Conservation (phyloP, 2,888 invertebrate species). For the Thymelicus lineola region DNA sequence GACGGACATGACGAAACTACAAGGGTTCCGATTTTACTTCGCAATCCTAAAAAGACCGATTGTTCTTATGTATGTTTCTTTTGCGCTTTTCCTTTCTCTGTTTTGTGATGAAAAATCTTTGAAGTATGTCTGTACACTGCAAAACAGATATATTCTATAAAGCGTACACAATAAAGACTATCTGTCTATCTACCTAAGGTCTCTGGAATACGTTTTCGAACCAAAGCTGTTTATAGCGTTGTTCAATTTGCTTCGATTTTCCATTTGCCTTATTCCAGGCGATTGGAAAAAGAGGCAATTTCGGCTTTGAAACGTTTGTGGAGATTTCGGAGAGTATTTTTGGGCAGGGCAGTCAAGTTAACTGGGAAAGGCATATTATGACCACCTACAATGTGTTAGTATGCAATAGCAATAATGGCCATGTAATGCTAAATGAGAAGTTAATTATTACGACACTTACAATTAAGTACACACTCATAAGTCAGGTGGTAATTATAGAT, state of each 20-base stretch:
- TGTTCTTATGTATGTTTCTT: background rate
- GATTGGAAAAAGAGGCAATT: slow-evolving; percentile 35
- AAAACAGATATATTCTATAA: background rate
- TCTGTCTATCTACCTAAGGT: slow-evolving; percentile 6
- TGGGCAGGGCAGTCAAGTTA: slow-evolving; percentile 17
- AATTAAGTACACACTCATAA: no score
- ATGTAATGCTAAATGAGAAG: no score
- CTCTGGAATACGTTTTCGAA: slow-evolving; percentile 4
- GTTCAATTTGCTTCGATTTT: slow-evolving; percentile 32
- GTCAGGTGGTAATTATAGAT: no score
- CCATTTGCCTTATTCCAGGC: slow-evolving; percentile 37
- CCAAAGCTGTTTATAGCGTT: slow-evolving; percentile 27
- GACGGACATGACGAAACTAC: no score
- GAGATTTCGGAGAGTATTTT: slow-evolving; percentile 27
- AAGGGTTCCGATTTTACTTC: no score
- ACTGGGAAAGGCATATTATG: slow-evolving; percentile 14
- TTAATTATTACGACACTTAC: no score
- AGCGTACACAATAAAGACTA: background rate
- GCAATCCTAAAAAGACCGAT: background rate
- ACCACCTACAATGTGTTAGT: background rate
- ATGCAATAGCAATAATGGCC: no score
- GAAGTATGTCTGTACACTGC: background rate
- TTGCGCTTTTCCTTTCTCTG: background rate
- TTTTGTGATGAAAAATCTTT: background rate
- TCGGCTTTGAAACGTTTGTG: slow-evolving; percentile 34